Conservation (phyloP, 2,888 invertebrate genomes). For the Chrysodeixis includens region DNA sequence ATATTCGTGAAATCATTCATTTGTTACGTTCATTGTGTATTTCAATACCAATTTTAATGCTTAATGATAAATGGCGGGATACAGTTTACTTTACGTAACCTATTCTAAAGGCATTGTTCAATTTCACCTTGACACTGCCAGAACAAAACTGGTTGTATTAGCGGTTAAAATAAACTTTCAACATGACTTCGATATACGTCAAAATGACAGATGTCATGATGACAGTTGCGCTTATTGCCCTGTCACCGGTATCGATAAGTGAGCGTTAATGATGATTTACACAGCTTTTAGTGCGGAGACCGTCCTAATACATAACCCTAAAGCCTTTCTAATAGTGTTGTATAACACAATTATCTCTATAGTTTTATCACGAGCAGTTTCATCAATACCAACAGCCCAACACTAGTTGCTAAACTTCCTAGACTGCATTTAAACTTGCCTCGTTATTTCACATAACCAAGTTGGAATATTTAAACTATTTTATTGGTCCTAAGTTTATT, state of each 20-base stretch:
- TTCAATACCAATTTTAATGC: background rate
- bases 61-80: background rate
- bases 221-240: background rate
- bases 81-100: background rate
- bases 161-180: background rate
- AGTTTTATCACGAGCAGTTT: conserved; percentile 56
- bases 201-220: background rate
- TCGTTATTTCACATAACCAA: conserved; percentile 43
- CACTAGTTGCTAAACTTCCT: conserved; percentile 60
- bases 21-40: background rate
- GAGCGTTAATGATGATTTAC: conserved; percentile 7
- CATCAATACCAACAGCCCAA: conserved; percentile 50
- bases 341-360: conserved; percentile 47
- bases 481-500: conserved; percentile 44
- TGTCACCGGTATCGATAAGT: background rate
- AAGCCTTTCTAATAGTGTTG: conserved; percentile 47
- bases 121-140: background rate
- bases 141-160: background rate
- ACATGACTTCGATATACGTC: background rate
- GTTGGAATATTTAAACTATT: conserved; percentile 53
- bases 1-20: background rate
- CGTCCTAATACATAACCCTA: conserved; percentile 26
- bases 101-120: background rate
- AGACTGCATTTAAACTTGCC: conserved; percentile 52
- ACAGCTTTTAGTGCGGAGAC: conserved; percentile 3